Percentiles rank a stretch among this genome's conserved stretches.
Conservation (phyloP, 2,797 vertebrate species). For the Macrochelys suwanniensis region DNA sequence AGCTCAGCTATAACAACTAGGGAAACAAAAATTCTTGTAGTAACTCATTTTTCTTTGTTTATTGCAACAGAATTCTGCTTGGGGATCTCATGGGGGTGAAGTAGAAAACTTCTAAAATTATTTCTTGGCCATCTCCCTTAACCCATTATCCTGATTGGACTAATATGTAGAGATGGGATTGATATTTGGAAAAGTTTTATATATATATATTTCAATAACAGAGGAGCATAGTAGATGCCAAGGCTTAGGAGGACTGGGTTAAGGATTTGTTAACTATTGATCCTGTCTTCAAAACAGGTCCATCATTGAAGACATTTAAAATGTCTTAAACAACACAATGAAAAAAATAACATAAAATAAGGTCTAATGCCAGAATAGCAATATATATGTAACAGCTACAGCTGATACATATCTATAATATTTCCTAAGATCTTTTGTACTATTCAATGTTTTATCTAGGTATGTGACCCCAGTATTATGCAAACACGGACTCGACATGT, state of each 20-base stretch:
- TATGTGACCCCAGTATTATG: slow-evolving; percentile 84
- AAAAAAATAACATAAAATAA: accelerated
- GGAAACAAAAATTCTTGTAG: background rate
- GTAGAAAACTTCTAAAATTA: background rate
- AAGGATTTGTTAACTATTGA: background rate
- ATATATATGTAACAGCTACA: background rate
- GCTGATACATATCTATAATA: background rate
- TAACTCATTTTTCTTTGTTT: background rate
- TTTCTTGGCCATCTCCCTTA: background rate
- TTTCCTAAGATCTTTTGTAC: background rate
- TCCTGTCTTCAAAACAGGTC: background rate
- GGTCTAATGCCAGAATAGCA: accelerated
- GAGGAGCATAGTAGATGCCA: background rate
- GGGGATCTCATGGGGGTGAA: background rate
- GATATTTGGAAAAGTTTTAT: background rate
- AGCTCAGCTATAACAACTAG: background rate
- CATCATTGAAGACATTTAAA: background rate
- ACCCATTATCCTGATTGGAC: background rate
- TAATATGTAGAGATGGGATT: background rate
- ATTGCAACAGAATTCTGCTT: background rate
- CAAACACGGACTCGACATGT: slow-evolving; percentile 89
- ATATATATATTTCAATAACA: background rate
- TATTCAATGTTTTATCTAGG: slow-evolving; percentile 77
- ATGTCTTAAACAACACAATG: background rate
- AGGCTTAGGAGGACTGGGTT: background rate